Evolutionary conservation across 2,113 vertebrate species (phyloP).

Genomic region (Alethe castanea): DNA sequence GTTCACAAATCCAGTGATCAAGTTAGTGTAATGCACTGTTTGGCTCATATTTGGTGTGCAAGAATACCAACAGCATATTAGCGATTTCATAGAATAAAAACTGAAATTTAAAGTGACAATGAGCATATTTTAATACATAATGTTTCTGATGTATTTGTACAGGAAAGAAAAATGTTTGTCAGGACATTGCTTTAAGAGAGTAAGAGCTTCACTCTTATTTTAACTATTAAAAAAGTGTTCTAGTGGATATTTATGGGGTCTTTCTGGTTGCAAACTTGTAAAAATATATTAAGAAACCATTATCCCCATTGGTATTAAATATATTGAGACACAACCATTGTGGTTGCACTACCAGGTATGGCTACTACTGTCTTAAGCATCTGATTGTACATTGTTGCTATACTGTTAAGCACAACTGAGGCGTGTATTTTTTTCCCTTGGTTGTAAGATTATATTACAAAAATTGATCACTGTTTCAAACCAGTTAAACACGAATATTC

Average conservation of each 20-base stretch:
- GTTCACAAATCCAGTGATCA: conserved; percentile 40
- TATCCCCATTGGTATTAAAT: conserved; percentile 25
- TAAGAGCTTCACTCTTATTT: conserved; percentile 8
- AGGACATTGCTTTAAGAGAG: conserved; percentile 12
- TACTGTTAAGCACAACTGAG: conserved; percentile 39
- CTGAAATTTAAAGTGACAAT: conserved; percentile 72
- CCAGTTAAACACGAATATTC: conserved; percentile 75
- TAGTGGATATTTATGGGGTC: conserved; percentile 27
- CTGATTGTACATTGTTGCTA: conserved; percentile 31
- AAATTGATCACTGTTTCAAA: conserved; percentile 60
- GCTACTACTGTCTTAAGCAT: conserved; percentile 36
- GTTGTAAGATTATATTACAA: conserved; percentile 45
- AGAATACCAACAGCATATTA: conserved; percentile 69
- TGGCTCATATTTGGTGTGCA: conserved; percentile 73
- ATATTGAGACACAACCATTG: not conserved
- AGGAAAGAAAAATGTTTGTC: conserved; percentile 41
- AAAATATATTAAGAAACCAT: conserved; percentile 39
- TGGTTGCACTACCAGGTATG: conserved; percentile 12
- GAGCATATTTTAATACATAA: conserved; percentile 43
- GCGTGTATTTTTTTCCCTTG: conserved; percentile 33
- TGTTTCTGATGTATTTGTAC: conserved; percentile 37
- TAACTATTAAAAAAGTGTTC: conserved; percentile 43
- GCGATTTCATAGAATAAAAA: conserved; percentile 11
- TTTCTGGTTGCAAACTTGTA: conserved; percentile 34
- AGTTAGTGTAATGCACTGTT: conserved; percentile 71